These are phyloP conservation scores for Baccha elongata DNA, from an alignment of 2,888 invertebrate genomes.

Conservation along the genomic window DNA sequence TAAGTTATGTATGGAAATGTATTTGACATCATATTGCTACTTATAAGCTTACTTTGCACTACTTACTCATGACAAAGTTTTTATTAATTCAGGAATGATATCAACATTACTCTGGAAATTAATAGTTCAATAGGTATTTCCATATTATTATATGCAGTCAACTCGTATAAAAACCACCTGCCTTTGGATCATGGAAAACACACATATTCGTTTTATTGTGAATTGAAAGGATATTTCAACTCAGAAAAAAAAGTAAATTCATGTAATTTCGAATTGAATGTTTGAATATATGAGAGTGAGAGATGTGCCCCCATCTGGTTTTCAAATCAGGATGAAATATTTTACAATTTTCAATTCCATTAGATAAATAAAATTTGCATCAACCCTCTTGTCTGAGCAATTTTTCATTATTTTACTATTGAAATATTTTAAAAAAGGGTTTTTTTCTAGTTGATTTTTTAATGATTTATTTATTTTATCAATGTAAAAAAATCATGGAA, in stretches of 20 bases:
- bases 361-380: slow-evolving; percentile 10
- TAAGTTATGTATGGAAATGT: background rate
- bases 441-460: no score
- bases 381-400: background rate
- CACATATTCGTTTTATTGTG: background rate
- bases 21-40: background rate
- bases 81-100: slow-evolving; percentile 26
- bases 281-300: background rate
- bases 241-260: background rate
- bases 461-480: no score
- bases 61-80: background rate
- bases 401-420: slow-evolving; percentile 8
- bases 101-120: slow-evolving; percentile 8
- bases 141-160: slow-evolving; percentile 2
- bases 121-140: slow-evolving; percentile 8
- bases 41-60: slow-evolving; percentile 1
- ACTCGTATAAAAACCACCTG: background rate
- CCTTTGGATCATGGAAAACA: background rate
- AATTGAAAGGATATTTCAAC: background rate
- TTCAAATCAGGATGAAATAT: background rate
- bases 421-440: no score
- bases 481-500: no score
- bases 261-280: background rate
- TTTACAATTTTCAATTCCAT: background rate
- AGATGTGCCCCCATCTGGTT: background rate